Evolutionary conservation across 1,140 invertebrate genomes (phyloP).

Genomic region (Oncopeltus fasciatus): DNA sequence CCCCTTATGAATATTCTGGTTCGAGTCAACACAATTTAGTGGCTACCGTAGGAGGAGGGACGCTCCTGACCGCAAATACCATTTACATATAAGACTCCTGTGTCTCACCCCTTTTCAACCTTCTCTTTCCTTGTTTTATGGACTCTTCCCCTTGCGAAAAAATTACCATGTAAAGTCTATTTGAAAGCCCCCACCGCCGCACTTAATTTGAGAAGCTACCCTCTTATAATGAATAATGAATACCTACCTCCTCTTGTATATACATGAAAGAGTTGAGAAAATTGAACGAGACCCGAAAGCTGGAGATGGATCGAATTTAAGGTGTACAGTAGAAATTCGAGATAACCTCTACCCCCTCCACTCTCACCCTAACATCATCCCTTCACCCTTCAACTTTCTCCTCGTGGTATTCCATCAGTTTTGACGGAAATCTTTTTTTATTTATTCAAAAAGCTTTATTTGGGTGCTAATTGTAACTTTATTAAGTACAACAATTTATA

Average conservation of each 20-base stretch:
- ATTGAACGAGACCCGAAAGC: slow-evolving; percentile 6
- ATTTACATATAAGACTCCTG: slow-evolving; percentile 13
- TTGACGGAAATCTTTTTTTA: too few species aligned
- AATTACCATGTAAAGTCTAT: slow-evolving; percentile 11
- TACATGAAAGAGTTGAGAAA: slow-evolving; percentile 3
- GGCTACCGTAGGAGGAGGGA: not conserved
- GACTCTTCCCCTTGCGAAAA: slow-evolving; percentile 7
- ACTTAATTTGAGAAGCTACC: not conserved
- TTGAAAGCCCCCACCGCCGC: not conserved
- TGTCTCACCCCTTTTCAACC: not conserved
- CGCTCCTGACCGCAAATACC: slow-evolving; percentile 3
- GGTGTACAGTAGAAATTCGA: not conserved
- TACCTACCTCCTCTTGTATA: not conserved
- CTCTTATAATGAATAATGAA: slow-evolving; percentile 2
- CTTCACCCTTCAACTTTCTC: too few species aligned
- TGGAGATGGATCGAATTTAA: not conserved
- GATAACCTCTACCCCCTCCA: not conserved
- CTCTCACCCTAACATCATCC: too few species aligned
- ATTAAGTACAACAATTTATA: too few species aligned
- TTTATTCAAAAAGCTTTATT: too few species aligned
- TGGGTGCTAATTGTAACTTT: too few species aligned
- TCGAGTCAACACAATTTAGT: slow-evolving; percentile 12
- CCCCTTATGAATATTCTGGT: not conserved
- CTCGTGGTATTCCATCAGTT: too few species aligned
- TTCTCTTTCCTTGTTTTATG: not conserved